Base-by-base conservation (phyloP, 2,797 vertebrate species). In the Eutrigla gurnardus region DNA sequence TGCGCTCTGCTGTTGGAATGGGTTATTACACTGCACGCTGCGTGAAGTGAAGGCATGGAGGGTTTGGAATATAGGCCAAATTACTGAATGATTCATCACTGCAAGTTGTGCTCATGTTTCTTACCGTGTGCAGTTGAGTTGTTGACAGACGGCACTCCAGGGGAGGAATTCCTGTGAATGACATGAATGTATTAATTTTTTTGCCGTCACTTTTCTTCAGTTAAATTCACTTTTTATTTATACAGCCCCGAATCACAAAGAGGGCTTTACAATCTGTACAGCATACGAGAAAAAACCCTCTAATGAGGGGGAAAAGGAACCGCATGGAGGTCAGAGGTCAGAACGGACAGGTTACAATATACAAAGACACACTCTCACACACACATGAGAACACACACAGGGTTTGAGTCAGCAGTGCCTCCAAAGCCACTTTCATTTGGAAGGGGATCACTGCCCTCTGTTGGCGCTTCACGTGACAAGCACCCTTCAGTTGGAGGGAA, bases 381-480 rank as follows among this genome's bases (percentile, higher is more conserved):
- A 37, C 9, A 58, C 45, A 54, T 18, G 45, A 39, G 45, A 39
- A 17, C 0, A 45, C 8, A 14, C 8, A 47, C 2, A 25, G 1
- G 4, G 53, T 14, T 66, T 14, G 47, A 58, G 15, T 3, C 33
- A 9, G 4, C 36, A 25, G 40, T 4, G 7, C 61, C 40, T 49
- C 33, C 4, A 2, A 25, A 35, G 15, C 36, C 9, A 13, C 11
- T 37, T 45, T 33, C 32, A 37, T 75, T 82, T 36, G 17, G 25
- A n/a, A 87, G 49, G 71, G 6, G 0, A 69, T 40, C 40, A 65
- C 86, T 81, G 86, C 89, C 89, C 89, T 88, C 90, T 93, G 74
- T 66, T 90, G 90, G 88, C 8, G 39, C 0, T 65, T 62, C 9
- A 47, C n/a, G 6, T 25, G 40, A 74, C 36, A 33, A 46, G 60